Evolutionary conservation across 2,888 invertebrate species (phyloP).

Genomic region (Melanargia galathea): DNA sequence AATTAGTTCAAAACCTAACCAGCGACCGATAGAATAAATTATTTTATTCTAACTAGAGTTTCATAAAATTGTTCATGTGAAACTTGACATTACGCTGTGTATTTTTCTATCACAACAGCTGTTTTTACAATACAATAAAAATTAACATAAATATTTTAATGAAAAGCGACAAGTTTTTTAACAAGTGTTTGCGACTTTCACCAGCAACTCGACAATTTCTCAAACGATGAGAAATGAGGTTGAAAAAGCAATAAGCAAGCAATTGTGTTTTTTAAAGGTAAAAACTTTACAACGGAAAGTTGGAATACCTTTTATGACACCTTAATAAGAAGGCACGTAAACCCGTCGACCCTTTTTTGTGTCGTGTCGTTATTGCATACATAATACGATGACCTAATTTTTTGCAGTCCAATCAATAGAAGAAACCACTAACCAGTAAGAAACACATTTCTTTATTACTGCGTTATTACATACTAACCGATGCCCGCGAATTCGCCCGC

Average conservation of each 20-base stretch:
- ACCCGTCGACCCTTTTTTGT: constrained; percentile 18
- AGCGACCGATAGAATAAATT: background rate
- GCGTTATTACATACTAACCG: no score
- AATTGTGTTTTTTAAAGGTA: constrained; percentile 10
- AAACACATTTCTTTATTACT: no score
- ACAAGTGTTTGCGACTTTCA: constrained; percentile 18
- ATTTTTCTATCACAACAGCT: constrained; percentile 2
- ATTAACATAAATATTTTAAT: constrained; percentile 19
- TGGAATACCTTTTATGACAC: constrained; percentile 20
- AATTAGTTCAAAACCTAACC: no score
- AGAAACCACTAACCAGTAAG: no score
- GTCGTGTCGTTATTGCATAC: background rate
- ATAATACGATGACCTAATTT: background rate
- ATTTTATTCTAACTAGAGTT: background rate
- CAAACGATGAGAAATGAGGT: constrained; percentile 16
- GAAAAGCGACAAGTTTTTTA: background rate
- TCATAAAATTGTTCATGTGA: background rate
- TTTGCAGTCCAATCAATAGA: background rate
- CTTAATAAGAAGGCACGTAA: constrained; percentile 17
- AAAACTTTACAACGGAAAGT: constrained; percentile 30
- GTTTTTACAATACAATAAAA: constrained; percentile 11
- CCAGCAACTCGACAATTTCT: constrained; percentile 14
- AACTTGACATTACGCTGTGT: background rate
- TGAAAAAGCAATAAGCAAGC: constrained; percentile 15
- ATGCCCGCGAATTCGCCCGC: no score